Conservation (phyloP, 2,888 invertebrate genomes). For the Octodonta nipae region DNA sequence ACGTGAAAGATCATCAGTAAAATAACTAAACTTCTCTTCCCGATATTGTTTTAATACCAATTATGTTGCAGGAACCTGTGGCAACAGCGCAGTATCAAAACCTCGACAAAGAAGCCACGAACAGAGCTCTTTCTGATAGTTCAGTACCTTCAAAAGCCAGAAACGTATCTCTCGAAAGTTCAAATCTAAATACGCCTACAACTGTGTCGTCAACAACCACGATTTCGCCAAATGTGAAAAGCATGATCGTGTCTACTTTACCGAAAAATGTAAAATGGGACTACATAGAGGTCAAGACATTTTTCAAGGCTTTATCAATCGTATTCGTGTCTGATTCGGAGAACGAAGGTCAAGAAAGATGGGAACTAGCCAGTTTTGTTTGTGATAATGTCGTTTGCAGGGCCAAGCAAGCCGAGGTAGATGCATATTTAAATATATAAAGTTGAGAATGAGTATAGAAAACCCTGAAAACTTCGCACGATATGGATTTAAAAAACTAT, state of each 20-base stretch:
- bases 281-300: constrained; percentile 27
- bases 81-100: neutral
- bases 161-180: neutral
- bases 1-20: neutral
- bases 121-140: neutral
- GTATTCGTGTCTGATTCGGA: constrained; percentile 38
- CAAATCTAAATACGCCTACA: too few species aligned
- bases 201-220: constrained; percentile 7
- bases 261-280: constrained; percentile 16
- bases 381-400: constrained; percentile 32
- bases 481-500: too few species aligned
- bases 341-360: constrained; percentile 32
- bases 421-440: too few species aligned
- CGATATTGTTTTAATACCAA: neutral
- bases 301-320: constrained; percentile 36
- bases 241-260: constrained; percentile 18
- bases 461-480: too few species aligned
- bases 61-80: constrained; percentile 1
- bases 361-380: constrained; percentile 38
- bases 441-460: too few species aligned
- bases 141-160: neutral
- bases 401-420: constrained; percentile 27
- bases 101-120: neutral
- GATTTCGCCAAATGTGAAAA: too few species aligned
- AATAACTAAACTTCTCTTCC: neutral